phyloP scores from a whole-genome alignment of 2,888 invertebrate species.

The Trypoxylon attenuatum region DNA sequence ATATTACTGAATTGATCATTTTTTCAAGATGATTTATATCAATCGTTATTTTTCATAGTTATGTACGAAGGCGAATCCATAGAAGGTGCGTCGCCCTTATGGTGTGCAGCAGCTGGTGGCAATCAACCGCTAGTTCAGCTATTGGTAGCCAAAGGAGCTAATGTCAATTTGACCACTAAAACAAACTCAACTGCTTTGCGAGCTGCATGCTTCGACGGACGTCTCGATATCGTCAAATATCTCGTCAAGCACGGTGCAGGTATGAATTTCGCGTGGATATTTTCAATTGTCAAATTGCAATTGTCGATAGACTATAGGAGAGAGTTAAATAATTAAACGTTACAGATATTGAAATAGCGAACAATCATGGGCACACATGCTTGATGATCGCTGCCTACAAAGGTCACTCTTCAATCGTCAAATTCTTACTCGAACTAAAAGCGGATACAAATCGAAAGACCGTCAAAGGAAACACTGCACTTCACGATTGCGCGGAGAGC shows the following conservation, averaged over 20 bases:
- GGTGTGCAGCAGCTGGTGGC: slow-evolving; percentile 99
- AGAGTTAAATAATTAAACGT: slow-evolving; percentile 35
- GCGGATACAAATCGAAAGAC: slow-evolving; percentile 96
- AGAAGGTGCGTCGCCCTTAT: slow-evolving; percentile 95
- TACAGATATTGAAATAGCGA: slow-evolving; percentile 95
- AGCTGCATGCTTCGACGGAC: slow-evolving; percentile 98
- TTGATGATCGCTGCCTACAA: slow-evolving; percentile 99
- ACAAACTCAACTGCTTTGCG: slow-evolving; percentile 96
- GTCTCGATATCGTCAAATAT: slow-evolving; percentile 94
- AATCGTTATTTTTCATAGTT: slow-evolving; percentile 78
- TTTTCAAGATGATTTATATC: no score
- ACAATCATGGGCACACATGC: slow-evolving; percentile 96
- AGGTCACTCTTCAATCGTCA: slow-evolving; percentile 93
- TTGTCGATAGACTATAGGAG: neutral
- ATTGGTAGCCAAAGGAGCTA: slow-evolving; percentile 89
- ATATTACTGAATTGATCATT: no score
- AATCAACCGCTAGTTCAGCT: slow-evolving; percentile 90
- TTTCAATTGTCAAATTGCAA: neutral
- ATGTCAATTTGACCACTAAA: slow-evolving; percentile 94
- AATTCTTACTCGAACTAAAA: slow-evolving; percentile 88
- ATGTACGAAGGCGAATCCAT: slow-evolving; percentile 98
- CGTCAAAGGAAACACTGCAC: slow-evolving; percentile 95
- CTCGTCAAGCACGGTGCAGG: slow-evolving; percentile 92
- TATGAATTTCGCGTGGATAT: slow-evolving; percentile 59
- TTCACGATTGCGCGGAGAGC: slow-evolving; percentile 98